Conservation (phyloP, 2,113 vertebrate genomes). For the Eptatretus burgeri region DNA sequence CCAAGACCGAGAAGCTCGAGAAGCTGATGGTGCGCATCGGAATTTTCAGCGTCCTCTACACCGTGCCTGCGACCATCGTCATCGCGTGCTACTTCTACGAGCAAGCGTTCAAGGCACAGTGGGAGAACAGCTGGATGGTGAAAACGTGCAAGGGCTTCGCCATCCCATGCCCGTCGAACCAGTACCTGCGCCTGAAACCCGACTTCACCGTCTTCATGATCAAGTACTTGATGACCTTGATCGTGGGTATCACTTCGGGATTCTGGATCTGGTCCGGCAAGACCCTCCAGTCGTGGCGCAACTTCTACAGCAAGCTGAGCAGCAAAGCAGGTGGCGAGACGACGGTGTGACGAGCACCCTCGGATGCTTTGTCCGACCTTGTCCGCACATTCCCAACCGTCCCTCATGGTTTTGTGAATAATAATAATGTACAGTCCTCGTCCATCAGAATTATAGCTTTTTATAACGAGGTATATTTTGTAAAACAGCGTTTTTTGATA, state of each 20-base stretch:
- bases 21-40: constrained; percentile 83
- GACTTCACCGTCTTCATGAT: constrained; percentile 99
- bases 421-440: no score
- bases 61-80: constrained; percentile 74
- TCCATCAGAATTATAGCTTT: no score
- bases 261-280: constrained; percentile 99
- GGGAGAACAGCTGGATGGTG: constrained; percentile 76
- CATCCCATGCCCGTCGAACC: constrained; percentile 54
- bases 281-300: constrained; percentile 85
- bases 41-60: constrained; percentile 88
- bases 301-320: constrained; percentile 67
- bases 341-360: constrained; percentile 33
- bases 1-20: constrained; percentile 87
- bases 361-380: no score
- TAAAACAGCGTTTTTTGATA: no score
- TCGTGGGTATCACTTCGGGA: constrained; percentile 86
- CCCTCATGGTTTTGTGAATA: no score
- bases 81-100: constrained; percentile 96
- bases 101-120: constrained; percentile 74
- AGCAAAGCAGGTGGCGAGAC: constrained; percentile 69
- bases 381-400: no score
- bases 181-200: constrained; percentile 47
- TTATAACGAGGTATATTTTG: no score
- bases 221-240: constrained; percentile 97
- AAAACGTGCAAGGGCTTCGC: constrained; percentile 66